Conservation (phyloP, 2,888 invertebrate genomes). For the Hydroisotoma schaefferi region DNA sequence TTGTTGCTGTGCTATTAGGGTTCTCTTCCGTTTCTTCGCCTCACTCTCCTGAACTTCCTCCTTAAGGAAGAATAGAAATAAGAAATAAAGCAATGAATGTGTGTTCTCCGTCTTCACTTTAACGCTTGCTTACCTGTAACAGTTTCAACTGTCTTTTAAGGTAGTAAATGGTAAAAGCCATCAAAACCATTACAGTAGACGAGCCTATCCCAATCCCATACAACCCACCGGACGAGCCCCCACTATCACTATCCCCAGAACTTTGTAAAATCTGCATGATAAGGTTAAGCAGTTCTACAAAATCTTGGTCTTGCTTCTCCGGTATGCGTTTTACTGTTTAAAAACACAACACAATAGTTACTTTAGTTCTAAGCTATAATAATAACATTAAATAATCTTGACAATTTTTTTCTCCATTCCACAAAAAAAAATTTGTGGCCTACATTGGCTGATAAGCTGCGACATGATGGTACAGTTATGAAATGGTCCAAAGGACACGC, state of each 20-base stretch:
- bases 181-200: slow-evolving; percentile 3
- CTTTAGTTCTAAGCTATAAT: too few species aligned
- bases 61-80: not conserved
- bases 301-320: slow-evolving; percentile 1
- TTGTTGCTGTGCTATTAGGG: not conserved
- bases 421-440: too few species aligned
- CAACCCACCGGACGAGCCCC: not conserved
- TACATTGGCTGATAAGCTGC: too few species aligned
- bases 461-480: too few species aligned
- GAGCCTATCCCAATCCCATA: slow-evolving; percentile 9
- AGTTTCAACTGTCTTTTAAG: slow-evolving; percentile 7
- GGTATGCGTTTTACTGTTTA: too few species aligned
- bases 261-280: slow-evolving; percentile 7
- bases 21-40: not conserved
- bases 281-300: not conserved
- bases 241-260: not conserved
- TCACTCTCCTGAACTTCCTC: not conserved
- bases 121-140: slow-evolving; percentile 2
- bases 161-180: slow-evolving; percentile 8
- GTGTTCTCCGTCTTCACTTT: too few species aligned
- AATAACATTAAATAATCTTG: too few species aligned
- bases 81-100: not conserved
- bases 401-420: too few species aligned
- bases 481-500: too few species aligned
- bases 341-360: too few species aligned